Evolutionary conservation across 37 sponge, comb jelly and placozoan species (phyloP), one percentile per base, ranked within the genome.

Genomic region (Dysidea cf. avara): DNA sequence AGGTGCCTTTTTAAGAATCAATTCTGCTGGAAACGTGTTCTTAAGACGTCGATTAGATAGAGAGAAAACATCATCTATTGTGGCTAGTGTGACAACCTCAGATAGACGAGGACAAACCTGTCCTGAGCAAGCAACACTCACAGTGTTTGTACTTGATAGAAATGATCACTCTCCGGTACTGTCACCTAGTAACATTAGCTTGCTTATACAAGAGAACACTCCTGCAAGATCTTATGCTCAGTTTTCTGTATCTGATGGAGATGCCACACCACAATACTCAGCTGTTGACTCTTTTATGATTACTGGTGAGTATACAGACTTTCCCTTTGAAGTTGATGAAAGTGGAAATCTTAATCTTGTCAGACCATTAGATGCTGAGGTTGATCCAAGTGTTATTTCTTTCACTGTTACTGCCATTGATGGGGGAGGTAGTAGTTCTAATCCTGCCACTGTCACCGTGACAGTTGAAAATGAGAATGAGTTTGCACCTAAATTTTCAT

Each of bases 391-490:
- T 12, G 54, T 51, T 17, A 56, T 30, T 30, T 29, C 43, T 1
- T 66, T 88, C 49, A 12, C 55, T 36, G 75, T 88, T 7, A 34
- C 65, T 18, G 89, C 89, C 5, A 66, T 37, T 3, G 66, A 87
- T 39, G 40, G 34, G 9, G 83, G 31, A 9, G 56, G 57, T 11
- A 36, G 65, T 37, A 63, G 22, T 21, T 73, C 81, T 26, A n/a
- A 61, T 6, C 69, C 80, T 16, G 56, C 64, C 21, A 69, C 67
- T 34, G 79, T 88, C 22, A 66, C 51, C 13, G 78, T 88, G 7
- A n/a, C 22, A 2, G 63, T 88, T 7, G 62, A 71, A 35, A 84
- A 88, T 72, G 74, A 64, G 40, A 88, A 88, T 58, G 89, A 88
- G 11, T 74, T 71, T 43, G 39, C 75, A 47, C 89, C 89, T n/a